These are phyloP conservation scores for Phalacrocorax carbo DNA, from an alignment of 2,113 vertebrate species.

Conservation along the genomic window DNA sequence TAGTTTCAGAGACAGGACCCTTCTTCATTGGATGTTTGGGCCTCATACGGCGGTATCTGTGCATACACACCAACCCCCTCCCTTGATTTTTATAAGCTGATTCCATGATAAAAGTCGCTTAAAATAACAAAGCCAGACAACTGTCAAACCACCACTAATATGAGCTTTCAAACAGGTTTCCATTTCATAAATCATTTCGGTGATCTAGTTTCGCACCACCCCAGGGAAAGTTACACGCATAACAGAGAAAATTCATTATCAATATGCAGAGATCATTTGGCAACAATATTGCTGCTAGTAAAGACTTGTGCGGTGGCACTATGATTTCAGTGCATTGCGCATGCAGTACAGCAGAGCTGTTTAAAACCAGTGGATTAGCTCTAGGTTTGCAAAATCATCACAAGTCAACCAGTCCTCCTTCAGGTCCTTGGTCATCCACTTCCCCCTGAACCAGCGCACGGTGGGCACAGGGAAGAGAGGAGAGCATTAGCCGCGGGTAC, in stretches of 20 bases:
- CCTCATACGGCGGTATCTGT: not conserved
- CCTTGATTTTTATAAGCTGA: not conserved
- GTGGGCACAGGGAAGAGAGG: accelerated
- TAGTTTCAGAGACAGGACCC: not conserved
- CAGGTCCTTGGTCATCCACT: no score
- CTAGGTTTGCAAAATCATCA: not conserved
- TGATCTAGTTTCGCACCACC: conserved; percentile 17
- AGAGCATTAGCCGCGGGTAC: not conserved
- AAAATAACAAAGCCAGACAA: conserved; percentile 47
- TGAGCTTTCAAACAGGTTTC: not conserved
- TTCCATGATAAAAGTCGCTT: not conserved
- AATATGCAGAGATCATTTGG: conserved; percentile 26
- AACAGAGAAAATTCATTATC: conserved; percentile 7
- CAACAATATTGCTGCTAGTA: not conserved
- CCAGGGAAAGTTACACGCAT: not conserved
- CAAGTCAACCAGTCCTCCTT: not conserved
- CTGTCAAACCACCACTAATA: conserved; percentile 19
- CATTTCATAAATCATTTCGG: conserved; percentile 4
- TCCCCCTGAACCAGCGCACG: accelerated
- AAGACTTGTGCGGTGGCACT: not conserved
- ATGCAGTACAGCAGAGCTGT: not conserved
- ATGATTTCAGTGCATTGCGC: not conserved
- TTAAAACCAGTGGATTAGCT: not conserved
- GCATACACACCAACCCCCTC: accelerated
- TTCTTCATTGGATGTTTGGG: not conserved